These are phyloP conservation scores for Plectropomus leopardus DNA, from an alignment of 2,113 vertebrate species.

Conservation along the genomic window DNA sequence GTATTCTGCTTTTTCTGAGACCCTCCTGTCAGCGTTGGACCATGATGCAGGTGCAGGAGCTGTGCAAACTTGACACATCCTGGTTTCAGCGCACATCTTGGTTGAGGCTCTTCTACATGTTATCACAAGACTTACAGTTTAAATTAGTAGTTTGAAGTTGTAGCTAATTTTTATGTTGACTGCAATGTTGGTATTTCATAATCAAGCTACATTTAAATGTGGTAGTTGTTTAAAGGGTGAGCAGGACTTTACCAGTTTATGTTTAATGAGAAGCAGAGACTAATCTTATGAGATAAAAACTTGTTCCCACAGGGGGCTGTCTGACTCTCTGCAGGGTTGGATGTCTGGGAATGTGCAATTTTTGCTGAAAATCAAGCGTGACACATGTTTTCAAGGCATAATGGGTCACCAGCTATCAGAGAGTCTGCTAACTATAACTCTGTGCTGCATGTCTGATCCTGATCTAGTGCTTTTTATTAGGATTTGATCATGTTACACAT, in stretches of 20 bases:
- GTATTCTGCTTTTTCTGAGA: slow-evolving; percentile 34
- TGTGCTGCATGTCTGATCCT: background rate
- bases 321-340: slow-evolving; percentile 2
- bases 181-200: background rate
- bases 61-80: background rate
- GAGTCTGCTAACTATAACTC: background rate
- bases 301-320: rapidly evolving
- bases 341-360: background rate
- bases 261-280: background rate
- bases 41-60: slow-evolving; percentile 10
- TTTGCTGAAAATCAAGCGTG: background rate
- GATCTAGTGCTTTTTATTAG: background rate
- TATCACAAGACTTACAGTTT: background rate
- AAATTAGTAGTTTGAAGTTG: background rate
- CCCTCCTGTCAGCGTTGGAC: background rate
- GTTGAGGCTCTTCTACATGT: slow-evolving; percentile 6
- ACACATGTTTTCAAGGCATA: background rate
- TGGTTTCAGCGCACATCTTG: background rate
- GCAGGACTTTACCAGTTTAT: background rate
- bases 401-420: background rate
- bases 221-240: slow-evolving; percentile 6
- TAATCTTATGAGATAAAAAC: slow-evolving; percentile 9
- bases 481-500: background rate
- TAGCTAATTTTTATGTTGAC: background rate
- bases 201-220: background rate